A percentile compares a stretch with the other conserved stretches of the same genome.
These are phyloP conservation scores for Limnephilus rhombicus DNA, from an alignment of 2,888 invertebrate species.

Conservation along the genomic window DNA sequence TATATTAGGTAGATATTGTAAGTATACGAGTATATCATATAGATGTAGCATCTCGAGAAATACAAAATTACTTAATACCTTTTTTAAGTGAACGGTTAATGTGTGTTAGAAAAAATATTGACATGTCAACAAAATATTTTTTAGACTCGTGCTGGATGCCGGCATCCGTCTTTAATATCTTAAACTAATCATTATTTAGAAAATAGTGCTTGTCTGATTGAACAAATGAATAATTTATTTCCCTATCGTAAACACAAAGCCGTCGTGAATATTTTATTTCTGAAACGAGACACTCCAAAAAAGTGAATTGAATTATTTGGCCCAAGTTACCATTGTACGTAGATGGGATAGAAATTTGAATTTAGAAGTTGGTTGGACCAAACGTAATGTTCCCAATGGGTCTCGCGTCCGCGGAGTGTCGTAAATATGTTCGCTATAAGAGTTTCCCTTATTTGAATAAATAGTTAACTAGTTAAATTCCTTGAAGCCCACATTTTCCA, in stretches of 20 bases:
- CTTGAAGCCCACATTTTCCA: not conserved
- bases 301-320: not conserved
- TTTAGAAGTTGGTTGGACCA: not conserved
- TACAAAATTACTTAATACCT: too few relatives aligned
- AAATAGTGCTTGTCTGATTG: not conserved
- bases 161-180: too few relatives aligned
- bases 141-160: not conserved
- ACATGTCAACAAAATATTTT: not conserved
- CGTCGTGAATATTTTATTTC: not conserved
- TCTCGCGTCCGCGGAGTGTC: not conserved
- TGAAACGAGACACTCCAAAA: not conserved
- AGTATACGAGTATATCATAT: too few relatives aligned
- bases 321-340: not conserved
- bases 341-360: not conserved
- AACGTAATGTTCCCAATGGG: not conserved
- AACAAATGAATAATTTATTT: not conserved
- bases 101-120: too few relatives aligned
- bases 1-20: too few relatives aligned
- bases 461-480: slow-evolving; percentile 1
- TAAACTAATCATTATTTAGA: not conserved
- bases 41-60: too few relatives aligned
- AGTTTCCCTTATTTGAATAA: not conserved
- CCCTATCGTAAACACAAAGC: not conserved
- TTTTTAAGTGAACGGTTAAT: too few relatives aligned
- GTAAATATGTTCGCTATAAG: not conserved